Evolutionary conservation across 2,888 invertebrate genomes (phyloP).

Genomic region (Torymus auratus): DNA sequence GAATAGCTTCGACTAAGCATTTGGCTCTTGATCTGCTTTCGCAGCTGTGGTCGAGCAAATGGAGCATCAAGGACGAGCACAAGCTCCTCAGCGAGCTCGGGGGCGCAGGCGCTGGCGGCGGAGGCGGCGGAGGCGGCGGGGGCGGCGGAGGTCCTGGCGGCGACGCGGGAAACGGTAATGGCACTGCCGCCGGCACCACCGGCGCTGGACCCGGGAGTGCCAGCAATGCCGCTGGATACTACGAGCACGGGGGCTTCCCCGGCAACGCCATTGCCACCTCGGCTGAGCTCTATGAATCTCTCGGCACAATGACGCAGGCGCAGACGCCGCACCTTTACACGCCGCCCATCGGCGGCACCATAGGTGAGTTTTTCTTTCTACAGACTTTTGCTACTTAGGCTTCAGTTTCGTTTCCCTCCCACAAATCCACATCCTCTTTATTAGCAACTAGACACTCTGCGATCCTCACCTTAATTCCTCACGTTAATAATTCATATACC

Average conservation of each 20-base stretch:
- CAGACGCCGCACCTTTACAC: slow-evolving; percentile 86
- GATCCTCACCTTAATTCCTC: no score
- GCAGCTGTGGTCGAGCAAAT: slow-evolving; percentile 91
- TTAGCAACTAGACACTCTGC: no score
- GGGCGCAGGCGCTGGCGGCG: slow-evolving; percentile 78
- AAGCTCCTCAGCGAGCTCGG: slow-evolving; percentile 90
- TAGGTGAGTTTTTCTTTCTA: slow-evolving; percentile 79
- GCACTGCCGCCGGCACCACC: slow-evolving; percentile 64
- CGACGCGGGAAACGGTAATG: slow-evolving; percentile 73
- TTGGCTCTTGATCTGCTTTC: slow-evolving; percentile 56
- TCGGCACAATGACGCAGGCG: slow-evolving; percentile 85
- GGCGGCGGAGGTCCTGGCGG: slow-evolving; percentile 78
- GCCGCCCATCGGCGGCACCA: slow-evolving; percentile 84
- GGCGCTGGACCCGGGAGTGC: slow-evolving; percentile 75
- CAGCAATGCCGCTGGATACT: slow-evolving; percentile 71
- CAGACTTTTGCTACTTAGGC: no score
- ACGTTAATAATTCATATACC: no score
- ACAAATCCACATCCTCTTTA: no score
- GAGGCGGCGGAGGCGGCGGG: slow-evolving; percentile 70
- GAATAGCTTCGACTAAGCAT: background rate
- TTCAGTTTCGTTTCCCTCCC: no score
- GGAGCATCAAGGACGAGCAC: slow-evolving; percentile 95
- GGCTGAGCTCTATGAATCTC: slow-evolving; percentile 83
- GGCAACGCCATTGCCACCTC: slow-evolving; percentile 77
- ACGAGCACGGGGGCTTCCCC: slow-evolving; percentile 76